A percentile compares a stretch with the other conserved stretches of the same genome.
Evolutionary conservation across 2,888 invertebrate species (phyloP).

Genomic region (Clepsis dumicolana): DNA sequence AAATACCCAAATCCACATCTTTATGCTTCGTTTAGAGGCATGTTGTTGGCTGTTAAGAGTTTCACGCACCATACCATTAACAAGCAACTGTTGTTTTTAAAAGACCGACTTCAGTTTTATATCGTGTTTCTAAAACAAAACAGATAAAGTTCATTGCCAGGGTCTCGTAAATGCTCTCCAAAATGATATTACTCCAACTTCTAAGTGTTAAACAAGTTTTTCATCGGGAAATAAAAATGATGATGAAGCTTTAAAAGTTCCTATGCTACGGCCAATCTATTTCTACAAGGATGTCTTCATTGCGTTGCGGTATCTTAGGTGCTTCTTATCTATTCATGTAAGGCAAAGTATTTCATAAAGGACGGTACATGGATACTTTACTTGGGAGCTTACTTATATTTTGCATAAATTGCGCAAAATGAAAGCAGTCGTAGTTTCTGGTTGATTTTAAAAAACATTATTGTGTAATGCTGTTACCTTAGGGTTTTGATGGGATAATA

Average conservation of each 20-base stretch:
- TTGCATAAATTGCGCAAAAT: not conserved
- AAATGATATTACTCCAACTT: conserved; percentile 1
- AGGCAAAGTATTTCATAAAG: conserved; percentile 2
- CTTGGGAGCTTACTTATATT: not conserved
- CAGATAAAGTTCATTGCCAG: not conserved
- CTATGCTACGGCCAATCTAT: not conserved
- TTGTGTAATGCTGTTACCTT: no score
- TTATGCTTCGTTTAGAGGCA: no score
- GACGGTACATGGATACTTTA: not conserved
- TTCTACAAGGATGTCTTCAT: not conserved
- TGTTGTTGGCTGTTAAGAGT: not conserved
- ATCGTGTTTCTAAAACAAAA: not conserved
- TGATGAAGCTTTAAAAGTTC: not conserved
- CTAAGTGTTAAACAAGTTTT: not conserved
- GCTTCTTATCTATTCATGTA: conserved; percentile 3
- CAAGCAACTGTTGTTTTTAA: not conserved
- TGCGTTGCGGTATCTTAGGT: conserved; percentile 1
- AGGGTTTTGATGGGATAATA: not conserved
- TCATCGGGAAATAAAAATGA: not conserved
- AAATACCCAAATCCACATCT: no score
- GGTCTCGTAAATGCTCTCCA: conserved; percentile 2
- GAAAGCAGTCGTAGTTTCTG: not conserved
- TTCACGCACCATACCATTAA: not conserved
- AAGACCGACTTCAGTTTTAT: conserved; percentile 2
- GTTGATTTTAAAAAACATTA: not conserved